Evolutionary conservation across 1,140 invertebrate genomes (phyloP).

Genomic region (Aphis gossypii): DNA sequence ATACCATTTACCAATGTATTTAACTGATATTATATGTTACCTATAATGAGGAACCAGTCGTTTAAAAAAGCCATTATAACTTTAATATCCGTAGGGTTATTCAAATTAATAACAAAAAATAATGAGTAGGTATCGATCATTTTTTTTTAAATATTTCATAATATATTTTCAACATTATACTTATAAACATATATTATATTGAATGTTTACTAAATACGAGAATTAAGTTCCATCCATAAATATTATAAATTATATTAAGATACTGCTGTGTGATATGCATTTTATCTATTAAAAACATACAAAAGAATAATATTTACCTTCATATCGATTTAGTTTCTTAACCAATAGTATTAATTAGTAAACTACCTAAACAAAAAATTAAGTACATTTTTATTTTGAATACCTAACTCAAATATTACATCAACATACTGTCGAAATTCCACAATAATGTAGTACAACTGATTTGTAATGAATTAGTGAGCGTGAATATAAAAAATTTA

Average conservation of each 20-base stretch:
- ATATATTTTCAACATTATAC: too few species aligned
- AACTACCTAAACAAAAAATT: background rate
- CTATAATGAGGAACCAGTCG: background rate
- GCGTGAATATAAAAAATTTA: background rate
- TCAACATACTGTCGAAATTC: background rate
- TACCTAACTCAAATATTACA: background rate
- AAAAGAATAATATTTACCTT: too few species aligned
- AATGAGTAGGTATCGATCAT: background rate
- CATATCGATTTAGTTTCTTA: too few species aligned
- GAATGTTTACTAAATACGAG: too few species aligned
- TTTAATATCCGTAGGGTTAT: background rate
- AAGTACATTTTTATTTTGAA: background rate
- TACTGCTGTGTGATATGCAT: too few species aligned
- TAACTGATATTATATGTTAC: background rate
- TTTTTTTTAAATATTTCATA: too few species aligned
- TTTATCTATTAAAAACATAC: too few species aligned
- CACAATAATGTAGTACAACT: background rate
- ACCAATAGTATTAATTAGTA: background rate
- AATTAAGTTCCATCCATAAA: too few species aligned
- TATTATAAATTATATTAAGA: too few species aligned
- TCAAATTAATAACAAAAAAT: background rate
- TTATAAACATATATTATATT: too few species aligned
- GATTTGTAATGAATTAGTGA: conserved; percentile 12
- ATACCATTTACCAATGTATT: background rate
- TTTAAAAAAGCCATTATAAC: background rate